Conservation (phyloP, 2,113 vertebrate species). For the Apus apus region DNA sequence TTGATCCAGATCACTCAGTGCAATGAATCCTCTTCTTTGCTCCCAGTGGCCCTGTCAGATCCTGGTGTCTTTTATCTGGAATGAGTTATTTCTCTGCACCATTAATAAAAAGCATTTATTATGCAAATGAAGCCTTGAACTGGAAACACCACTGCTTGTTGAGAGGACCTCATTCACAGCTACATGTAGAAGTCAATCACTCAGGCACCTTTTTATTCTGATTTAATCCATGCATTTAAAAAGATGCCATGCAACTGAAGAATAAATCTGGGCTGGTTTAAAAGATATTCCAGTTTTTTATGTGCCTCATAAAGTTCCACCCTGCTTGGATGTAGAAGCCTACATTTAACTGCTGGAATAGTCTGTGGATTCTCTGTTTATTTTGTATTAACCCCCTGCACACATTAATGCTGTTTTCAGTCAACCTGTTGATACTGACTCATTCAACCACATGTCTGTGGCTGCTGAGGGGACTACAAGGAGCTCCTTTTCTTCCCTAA, state of each 20-base stretch:
- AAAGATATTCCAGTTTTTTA: not conserved
- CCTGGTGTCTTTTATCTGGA: not conserved
- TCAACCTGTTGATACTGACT: constrained; percentile 12
- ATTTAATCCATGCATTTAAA: not conserved
- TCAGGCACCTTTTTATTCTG: not conserved
- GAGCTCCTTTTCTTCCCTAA: not conserved
- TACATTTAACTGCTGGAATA: not conserved
- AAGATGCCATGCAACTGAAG: not conserved
- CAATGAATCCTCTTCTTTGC: not conserved
- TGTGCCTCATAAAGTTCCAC: not conserved
- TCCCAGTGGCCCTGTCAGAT: not conserved
- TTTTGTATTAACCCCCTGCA: not conserved
- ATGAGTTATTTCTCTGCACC: not conserved
- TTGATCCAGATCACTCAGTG: not conserved
- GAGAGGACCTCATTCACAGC: not conserved
- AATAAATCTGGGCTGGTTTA: not conserved
- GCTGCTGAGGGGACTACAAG: not conserved
- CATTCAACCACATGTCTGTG: not conserved
- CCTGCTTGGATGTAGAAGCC: not conserved
- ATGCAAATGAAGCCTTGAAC: not conserved
- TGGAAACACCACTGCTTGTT: not conserved
- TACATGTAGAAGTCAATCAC: not conserved
- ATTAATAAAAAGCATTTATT: not conserved
- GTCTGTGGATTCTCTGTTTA: not conserved
- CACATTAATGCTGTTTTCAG: not conserved